These are phyloP conservation scores for Hyles vespertilio DNA, from an alignment of 1,140 invertebrate species.

Conservation along the genomic window DNA sequence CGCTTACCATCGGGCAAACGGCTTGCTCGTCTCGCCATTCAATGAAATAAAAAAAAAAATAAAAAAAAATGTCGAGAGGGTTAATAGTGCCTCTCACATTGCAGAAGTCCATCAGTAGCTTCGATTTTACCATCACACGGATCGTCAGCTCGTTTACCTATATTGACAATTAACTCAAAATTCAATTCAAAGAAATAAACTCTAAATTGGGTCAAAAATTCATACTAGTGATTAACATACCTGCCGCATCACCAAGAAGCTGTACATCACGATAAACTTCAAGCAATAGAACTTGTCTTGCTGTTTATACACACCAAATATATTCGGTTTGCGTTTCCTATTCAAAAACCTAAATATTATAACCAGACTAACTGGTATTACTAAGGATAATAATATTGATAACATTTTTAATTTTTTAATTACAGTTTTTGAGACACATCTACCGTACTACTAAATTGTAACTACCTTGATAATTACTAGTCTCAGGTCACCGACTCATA, in stretches of 20 bases:
- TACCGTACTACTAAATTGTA: neutral
- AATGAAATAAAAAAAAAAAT: too few species aligned
- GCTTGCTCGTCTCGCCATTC: too few species aligned
- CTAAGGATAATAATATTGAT: conserved; percentile 22
- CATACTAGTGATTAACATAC: conserved; percentile 33
- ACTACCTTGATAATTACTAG: conserved; percentile 2
- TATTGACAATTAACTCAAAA: too few species aligned
- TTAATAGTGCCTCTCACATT: too few species aligned
- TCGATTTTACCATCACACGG: too few species aligned
- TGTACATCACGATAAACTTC: conserved; percentile 71
- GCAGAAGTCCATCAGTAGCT: too few species aligned
- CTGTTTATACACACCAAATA: conserved; percentile 74
- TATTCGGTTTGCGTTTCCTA: conserved; percentile 52
- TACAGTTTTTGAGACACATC: neutral
- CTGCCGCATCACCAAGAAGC: conserved; percentile 51
- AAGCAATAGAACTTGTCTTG: conserved; percentile 67
- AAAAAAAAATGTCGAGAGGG: too few species aligned
- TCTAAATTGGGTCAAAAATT: too few species aligned
- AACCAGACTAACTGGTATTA: conserved; percentile 39
- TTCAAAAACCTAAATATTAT: conserved; percentile 50
- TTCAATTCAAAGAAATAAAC: too few species aligned
- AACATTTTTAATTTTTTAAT: conserved; percentile 15
- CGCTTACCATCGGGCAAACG: too few species aligned
- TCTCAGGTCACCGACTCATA: neutral
- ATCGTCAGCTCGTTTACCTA: too few species aligned